A percentile compares a stretch with the other conserved stretches of the same genome.
Evolutionary conservation across 2,888 invertebrate species (phyloP).

Genomic region (Ichneumon xanthorius): DNA sequence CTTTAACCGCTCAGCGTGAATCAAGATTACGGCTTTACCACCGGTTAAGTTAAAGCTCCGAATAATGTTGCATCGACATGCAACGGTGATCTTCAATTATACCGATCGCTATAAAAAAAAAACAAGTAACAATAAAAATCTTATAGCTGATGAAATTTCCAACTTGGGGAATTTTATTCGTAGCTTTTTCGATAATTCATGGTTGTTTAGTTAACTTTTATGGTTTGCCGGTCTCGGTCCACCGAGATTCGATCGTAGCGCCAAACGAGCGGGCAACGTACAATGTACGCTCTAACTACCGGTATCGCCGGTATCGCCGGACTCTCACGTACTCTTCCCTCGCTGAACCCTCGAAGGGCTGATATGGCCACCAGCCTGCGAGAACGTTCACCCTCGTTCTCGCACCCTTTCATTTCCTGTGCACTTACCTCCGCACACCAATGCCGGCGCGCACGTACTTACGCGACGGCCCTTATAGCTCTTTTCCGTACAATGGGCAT

Average conservation of each 20-base stretch:
- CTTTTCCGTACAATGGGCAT: conserved; percentile 40
- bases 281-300: conserved; percentile 22
- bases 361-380: background rate
- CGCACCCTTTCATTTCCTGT: conserved; percentile 17
- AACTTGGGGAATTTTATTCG: background rate
- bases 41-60: no score
- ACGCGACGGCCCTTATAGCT: conserved; percentile 26
- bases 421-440: conserved; percentile 21
- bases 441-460: conserved; percentile 13
- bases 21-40: no score
- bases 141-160: no score
- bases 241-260: conserved; percentile 41
- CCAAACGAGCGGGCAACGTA: conserved; percentile 17
- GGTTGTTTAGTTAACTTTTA: background rate
- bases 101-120: no score
- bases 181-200: background rate
- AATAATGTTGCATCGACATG: no score
- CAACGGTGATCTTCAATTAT: no score
- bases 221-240: conserved; percentile 2
- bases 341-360: conserved; percentile 11
- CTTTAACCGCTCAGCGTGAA: no score
- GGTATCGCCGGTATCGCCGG: conserved; percentile 25
- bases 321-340: conserved; percentile 33
- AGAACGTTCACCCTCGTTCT: conserved; percentile 44
- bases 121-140: no score